A percentile compares a stretch with the other conserved stretches of the same genome.
These are phyloP conservation scores for Paragorgia papillata DNA, from an alignment of 92 coral and sea anemone genomes.

Conservation along the genomic window DNA sequence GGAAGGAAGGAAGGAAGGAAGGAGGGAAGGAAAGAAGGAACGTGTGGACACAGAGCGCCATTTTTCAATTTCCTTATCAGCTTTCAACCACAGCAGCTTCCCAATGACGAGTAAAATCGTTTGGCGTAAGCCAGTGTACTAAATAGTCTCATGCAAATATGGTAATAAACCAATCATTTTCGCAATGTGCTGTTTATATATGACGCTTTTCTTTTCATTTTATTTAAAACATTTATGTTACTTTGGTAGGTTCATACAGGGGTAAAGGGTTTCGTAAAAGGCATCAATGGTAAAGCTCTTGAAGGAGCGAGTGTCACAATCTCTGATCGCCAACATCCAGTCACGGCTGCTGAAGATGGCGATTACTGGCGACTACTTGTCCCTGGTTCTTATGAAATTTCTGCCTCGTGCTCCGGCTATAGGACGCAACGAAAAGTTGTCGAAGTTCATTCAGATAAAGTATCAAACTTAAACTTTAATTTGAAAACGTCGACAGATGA, in stretches of 20 bases:
- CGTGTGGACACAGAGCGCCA: too few species aligned
- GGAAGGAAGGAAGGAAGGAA: too few species aligned
- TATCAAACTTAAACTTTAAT: constrained; percentile 66
- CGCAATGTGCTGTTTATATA: too few species aligned
- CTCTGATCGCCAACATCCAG: constrained; percentile 98
- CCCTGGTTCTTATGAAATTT: constrained; percentile 97
- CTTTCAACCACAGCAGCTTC: too few species aligned
- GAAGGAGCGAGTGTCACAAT: constrained; percentile 75
- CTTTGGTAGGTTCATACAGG: constrained; percentile 82
- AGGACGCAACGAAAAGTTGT: constrained; percentile 85
- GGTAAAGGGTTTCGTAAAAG: constrained; percentile 84
- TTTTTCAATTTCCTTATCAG: too few species aligned
- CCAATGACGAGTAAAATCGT: too few species aligned
- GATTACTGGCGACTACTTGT: constrained; percentile 99
- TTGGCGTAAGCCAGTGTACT: too few species aligned
- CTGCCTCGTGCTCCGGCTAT: constrained; percentile 77
- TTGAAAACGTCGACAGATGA: constrained; percentile 68
- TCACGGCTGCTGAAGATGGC: constrained; percentile 90
- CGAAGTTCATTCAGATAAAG: constrained; percentile 70
- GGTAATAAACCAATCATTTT: too few species aligned
- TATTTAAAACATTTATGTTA: too few species aligned
- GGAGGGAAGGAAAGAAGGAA: too few species aligned
- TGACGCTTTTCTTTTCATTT: too few species aligned
- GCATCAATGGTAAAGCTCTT: constrained; percentile 75
- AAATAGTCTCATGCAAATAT: too few species aligned